Evolutionary conservation across 2,113 vertebrate species (phyloP).

Genomic region (Ceratotherium simum): DNA sequence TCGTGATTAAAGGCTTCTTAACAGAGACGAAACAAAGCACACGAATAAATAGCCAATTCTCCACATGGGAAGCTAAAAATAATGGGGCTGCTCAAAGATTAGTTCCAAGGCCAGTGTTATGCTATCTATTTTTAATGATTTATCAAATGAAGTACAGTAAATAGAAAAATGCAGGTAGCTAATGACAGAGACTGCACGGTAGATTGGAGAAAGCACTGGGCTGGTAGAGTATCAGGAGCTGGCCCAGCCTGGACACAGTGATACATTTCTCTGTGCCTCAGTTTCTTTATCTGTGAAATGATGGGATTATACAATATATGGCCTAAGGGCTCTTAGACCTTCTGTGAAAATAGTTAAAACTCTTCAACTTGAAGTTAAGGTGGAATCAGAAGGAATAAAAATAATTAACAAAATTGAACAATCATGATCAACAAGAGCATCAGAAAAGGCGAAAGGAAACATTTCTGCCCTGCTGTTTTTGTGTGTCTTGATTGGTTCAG

Average conservation of each 20-base stretch:
- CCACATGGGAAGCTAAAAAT: slow-evolving; percentile 77
- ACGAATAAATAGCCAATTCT: slow-evolving; percentile 76
- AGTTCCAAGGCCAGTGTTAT: slow-evolving; percentile 66
- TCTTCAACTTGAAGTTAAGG: neutral
- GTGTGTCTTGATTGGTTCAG: slow-evolving; percentile 47
- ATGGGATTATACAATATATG: neutral
- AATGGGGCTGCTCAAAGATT: slow-evolving; percentile 71
- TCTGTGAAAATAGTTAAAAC: neutral
- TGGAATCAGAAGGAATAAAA: neutral
- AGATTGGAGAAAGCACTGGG: fast-evolving
- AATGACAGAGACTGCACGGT: neutral
- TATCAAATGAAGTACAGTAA: slow-evolving; percentile 76
- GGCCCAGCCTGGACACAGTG: neutral
- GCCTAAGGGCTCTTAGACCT: neutral
- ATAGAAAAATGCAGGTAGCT: slow-evolving; percentile 63
- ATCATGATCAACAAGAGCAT: neutral
- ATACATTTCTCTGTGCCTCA: neutral
- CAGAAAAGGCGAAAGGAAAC: neutral
- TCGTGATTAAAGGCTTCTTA: slow-evolving; percentile 80
- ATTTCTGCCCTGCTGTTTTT: neutral
- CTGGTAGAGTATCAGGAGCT: neutral
- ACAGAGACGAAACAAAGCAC: slow-evolving; percentile 26
- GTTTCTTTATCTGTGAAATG: neutral
- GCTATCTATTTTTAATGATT: slow-evolving; percentile 81
- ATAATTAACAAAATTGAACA: neutral